These are phyloP conservation scores for Eristalinus aeneus DNA, from an alignment of 2,888 invertebrate species.

Conservation along the genomic window DNA sequence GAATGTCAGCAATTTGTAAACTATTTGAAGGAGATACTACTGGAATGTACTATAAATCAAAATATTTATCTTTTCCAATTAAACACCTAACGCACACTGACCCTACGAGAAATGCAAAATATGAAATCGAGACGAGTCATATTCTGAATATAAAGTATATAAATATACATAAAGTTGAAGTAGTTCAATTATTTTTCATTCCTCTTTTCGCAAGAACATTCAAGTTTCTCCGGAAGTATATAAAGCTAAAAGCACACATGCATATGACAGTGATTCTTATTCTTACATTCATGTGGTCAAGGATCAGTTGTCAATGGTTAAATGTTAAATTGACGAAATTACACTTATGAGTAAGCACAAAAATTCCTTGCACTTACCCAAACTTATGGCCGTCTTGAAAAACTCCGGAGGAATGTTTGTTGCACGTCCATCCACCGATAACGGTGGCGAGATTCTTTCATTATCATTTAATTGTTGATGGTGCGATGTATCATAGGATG, in stretches of 20 bases:
- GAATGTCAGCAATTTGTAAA: slow-evolving; percentile 23
- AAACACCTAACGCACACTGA: background rate
- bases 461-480: slow-evolving; percentile 75
- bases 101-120: background rate
- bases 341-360: background rate
- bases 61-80: slow-evolving; percentile 18
- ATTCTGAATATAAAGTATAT: background rate
- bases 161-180: slow-evolving; percentile 4
- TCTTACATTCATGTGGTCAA: background rate
- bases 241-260: background rate
- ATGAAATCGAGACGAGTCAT: no score
- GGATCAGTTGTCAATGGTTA: background rate
- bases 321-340: background rate
- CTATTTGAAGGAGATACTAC: slow-evolving; percentile 12
- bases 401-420: slow-evolving; percentile 91
- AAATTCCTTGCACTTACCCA: slow-evolving; percentile 82
- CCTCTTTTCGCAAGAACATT: background rate
- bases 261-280: background rate
- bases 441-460: slow-evolving; percentile 81
- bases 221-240: background rate
- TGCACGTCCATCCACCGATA: slow-evolving; percentile 84
- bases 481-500: slow-evolving; percentile 58
- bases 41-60: slow-evolving; percentile 14
- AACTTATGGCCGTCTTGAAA: slow-evolving; percentile 93
- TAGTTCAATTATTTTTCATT: background rate